Evolutionary conservation across 2,113 vertebrate genomes (phyloP), one percentile per base, ranked within the genome.

Genomic region (Carassius auratus): DNA sequence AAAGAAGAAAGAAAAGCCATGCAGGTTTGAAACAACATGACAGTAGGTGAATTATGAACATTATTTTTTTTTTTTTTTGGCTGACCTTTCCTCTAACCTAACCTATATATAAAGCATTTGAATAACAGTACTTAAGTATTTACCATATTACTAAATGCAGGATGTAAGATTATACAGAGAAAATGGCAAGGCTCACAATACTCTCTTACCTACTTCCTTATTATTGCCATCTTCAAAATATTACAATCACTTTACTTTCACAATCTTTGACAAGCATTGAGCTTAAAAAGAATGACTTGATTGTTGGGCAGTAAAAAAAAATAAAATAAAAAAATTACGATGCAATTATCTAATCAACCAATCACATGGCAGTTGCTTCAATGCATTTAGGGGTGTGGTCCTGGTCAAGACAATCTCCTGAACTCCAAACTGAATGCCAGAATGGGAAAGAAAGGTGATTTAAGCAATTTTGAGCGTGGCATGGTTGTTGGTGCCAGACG

Each of bases 11-110:
- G 14, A 66, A 66, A 30, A 14, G 12, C 9, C 61, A 64, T 2
- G 6, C 0, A 66, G 13, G 64, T 30, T 15, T 66, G 5, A 6
- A 68, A 68, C 7, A 0, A 33, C 1, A 68, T 68, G 30, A 68
- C 3, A 7, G 30, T 0, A 0, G 0, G 5, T 2, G 55, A n/a
- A n/a, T n/a, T n/a, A n/a, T n/a, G n/a, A 55, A 57, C 2, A 55
- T 12, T 3, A 9, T 48, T 55, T 55, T 36, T 36, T 36, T n/a
- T n/a, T n/a, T 36, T 36, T 36, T 55, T 17, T 19, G 52, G 14
- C 55, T 57, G 55, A 19, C 55, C 55, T 57, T 8, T 55, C 52
- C 15, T 45, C 5, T 17, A 55, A 55, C 5, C 15, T 55, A 17
- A 52, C 4, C 50, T 52, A 52, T 52, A 52, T 52, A 52, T 52